These are phyloP conservation scores for Amphimedon queenslandica DNA, from an alignment of 37 sponge, comb jelly and placozoan species.

Conservation along the genomic window DNA sequence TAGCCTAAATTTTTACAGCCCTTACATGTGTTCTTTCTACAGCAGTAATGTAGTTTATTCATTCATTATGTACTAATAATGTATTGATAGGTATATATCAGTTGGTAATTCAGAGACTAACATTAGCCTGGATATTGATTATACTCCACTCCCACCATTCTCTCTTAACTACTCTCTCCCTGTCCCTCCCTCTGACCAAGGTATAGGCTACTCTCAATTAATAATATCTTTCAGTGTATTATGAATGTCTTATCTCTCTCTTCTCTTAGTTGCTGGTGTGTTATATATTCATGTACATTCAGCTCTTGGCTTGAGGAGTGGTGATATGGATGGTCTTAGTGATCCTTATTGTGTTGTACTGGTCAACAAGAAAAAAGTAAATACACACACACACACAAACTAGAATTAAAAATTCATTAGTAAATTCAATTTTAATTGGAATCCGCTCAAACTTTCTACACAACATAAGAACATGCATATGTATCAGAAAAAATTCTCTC, in stretches of 20 bases:
- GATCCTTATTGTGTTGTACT: constrained; percentile 56
- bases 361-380: constrained; percentile 38
- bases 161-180: constrained; percentile 4
- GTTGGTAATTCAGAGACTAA: constrained; percentile 22
- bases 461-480: too few species aligned
- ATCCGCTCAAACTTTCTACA: too few species aligned
- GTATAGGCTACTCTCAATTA: background rate
- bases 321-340: constrained; percentile 38
- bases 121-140: constrained; percentile 10
- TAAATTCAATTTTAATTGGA: too few species aligned
- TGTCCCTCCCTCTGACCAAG: background rate
- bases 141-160: constrained; percentile 25
- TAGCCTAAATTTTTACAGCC: background rate
- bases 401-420: too few species aligned
- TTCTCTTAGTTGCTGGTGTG: constrained; percentile 44
- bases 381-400: background rate
- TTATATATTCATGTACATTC: constrained; percentile 43
- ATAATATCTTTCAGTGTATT: background rate
- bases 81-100: background rate
- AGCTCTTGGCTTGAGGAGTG: constrained; percentile 8
- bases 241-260: background rate
- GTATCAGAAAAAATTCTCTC: too few species aligned
- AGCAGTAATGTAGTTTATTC: background rate
- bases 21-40: background rate
- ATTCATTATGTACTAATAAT: background rate